phyloP scores from a whole-genome alignment of 2,888 invertebrate genomes.

The Hypsopygia costalis region DNA sequence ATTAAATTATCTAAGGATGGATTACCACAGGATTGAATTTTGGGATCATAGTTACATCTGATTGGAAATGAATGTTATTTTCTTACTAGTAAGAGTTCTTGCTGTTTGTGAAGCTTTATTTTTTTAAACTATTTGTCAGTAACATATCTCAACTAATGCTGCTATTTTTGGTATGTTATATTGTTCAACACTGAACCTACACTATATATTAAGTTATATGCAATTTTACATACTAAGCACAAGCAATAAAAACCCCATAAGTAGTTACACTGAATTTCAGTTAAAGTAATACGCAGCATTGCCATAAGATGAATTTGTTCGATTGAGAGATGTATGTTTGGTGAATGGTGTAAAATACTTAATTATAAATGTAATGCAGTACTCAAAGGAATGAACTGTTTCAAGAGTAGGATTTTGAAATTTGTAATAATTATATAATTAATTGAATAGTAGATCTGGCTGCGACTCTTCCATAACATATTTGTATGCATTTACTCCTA shows the following conservation, averaged over 20 bases:
- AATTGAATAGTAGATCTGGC: constrained; percentile 3
- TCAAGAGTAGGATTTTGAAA: not conserved
- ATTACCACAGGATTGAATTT: too few species aligned
- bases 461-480: constrained; percentile 26
- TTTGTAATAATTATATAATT: not conserved
- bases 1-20: too few species aligned
- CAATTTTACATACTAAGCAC: too few species aligned
- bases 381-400: not conserved
- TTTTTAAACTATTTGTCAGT: constrained; percentile 1
- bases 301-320: not conserved
- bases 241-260: too few species aligned
- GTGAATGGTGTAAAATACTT: not conserved
- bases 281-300: too few species aligned
- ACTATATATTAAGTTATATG: too few species aligned
- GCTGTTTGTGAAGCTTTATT: constrained; percentile 2
- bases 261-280: too few species aligned
- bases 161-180: not conserved
- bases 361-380: not conserved
- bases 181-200: too few species aligned
- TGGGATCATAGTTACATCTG: too few species aligned
- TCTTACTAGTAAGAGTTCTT: not conserved
- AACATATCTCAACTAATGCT: not conserved
- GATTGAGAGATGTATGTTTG: constrained; percentile 1
- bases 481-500: constrained; percentile 28
- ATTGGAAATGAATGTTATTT: too few species aligned